Evolutionary conservation across 2,113 vertebrate genomes (phyloP), one percentile per base, ranked within the genome.

Genomic region (Danio rerio): DNA sequence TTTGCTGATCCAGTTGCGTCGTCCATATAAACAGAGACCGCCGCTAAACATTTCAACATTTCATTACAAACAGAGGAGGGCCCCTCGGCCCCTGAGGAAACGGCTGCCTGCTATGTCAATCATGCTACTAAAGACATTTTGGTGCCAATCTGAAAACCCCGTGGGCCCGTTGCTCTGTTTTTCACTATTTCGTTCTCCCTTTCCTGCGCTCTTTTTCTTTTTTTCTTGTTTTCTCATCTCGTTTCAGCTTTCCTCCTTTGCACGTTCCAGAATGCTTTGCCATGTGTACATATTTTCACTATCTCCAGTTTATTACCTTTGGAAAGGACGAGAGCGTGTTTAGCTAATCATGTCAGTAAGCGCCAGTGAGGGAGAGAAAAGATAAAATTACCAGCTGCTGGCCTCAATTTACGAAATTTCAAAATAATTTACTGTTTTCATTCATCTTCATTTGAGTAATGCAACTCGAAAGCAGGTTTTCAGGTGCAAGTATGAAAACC

Each of bases 401-500:
- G 75, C 43, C 75, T 77, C 13, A 50, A 21, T 77, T 63, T 77
- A 63, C 6, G 1, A 77, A 62, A 31, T n/a, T 49, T 77, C 75
- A 31, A 63, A 77, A 77, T 77, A 52, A 77, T 77, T 77, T 77
- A 63, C 45, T 11, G 45, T 63, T 63, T 63, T 63, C 45, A 77
- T 63, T 63, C 59, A 77, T 77, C 58, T 50, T 63, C 58, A 77
- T 62, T 63, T 63, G 58, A 40, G 74, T 77, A 63, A 50, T 63
- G 58, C 45, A 63, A 50, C 58, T 31, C 18, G 6, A 50, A 68
- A 59, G 45, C 31, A 40, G 74, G 55, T 63, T 47, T 56, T 53
- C 20, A 73, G 88, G 85, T 88, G 85, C 78, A 90, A 91, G 74
- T 77, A 91, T 89, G 85, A 84, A 91, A 88, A 84, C 87, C 88